Evolutionary conservation across 2,888 invertebrate species (phyloP), one percentile per base, ranked within the genome.

Genomic region (Agriopis leucophaearia): DNA sequence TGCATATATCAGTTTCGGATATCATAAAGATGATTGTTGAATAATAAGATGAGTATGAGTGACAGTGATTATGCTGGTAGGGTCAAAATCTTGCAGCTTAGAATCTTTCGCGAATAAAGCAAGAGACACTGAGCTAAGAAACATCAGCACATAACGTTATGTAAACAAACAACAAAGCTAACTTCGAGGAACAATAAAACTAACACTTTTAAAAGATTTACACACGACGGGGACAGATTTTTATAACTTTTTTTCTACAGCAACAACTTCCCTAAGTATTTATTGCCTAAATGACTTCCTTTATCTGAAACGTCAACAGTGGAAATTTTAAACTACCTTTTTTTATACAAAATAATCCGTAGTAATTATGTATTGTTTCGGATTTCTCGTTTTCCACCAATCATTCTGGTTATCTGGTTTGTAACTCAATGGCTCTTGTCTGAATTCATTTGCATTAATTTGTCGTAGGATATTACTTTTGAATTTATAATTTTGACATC

Each of bases 391-490:
- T 65, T 69, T 57, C 64, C 64, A 38, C 68, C 56, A 69, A 57
- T 58, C 61, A 69, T 64, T 61, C 38, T 36, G 47, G 64, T 52
- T 64, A 56, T 64, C 64, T 57, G 62, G 64, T 52, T 60, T 64
- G 55, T 54, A 57, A 61, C 59, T 60, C 57, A 45, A 69, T 57
- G 35, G 13, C 27, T 10, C 27, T 45, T 16, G 50, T 61, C 61
- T 65, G 60, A 69, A 61, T 69, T 52, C 5, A 56, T 64, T 69
- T 61, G 15, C 69, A 64, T 69, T 61, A 51, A 64, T 68, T 68
- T 54, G 58, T 59, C 52, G 52, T 42, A 10, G 52, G 45, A 38
- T 47, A 51, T 54, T n/a, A 15, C 13, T 55, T 54, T 35, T 56
- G 64, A 51, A 54, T 59, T 68, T 50, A 40, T 59, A 35, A 45